Conservation (phyloP, 2,888 invertebrate genomes). For the Hirtodrosophila confusa region DNA sequence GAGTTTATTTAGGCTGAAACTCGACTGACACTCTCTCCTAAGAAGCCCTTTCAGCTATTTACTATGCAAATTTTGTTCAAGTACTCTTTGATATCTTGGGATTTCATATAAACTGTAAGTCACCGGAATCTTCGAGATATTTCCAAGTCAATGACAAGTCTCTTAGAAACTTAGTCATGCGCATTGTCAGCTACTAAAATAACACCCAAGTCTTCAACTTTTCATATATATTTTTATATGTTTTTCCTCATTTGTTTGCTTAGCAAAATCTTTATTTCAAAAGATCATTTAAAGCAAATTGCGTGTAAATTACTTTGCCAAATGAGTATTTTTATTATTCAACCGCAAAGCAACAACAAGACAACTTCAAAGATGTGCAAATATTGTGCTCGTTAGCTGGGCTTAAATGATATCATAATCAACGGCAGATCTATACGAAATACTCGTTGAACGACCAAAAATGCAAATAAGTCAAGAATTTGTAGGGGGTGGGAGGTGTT, state of each 20-base stretch:
- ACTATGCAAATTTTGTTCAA: not conserved
- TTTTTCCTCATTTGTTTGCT: constrained; percentile 13
- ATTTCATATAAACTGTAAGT: constrained; percentile 8
- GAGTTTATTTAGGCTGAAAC: no score
- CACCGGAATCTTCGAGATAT: not conserved
- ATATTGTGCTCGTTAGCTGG: constrained; percentile 31
- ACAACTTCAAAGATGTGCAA: constrained; percentile 39
- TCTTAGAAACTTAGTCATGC: constrained; percentile 25
- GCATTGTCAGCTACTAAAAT: constrained; percentile 30
- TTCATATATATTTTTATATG: constrained; percentile 23
- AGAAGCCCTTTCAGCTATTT: no score
- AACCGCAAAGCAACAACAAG: constrained; percentile 33
- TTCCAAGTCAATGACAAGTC: constrained; percentile 21
- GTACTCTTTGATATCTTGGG: not conserved
- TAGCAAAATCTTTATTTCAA: constrained; percentile 18
- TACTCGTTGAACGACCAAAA: constrained; percentile 20
- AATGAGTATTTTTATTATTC: constrained; percentile 27
- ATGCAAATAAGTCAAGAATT: constrained; percentile 39
- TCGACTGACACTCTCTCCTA: no score
- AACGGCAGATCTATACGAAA: constrained; percentile 13
- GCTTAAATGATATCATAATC: constrained; percentile 55
- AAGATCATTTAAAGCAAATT: constrained; percentile 43
- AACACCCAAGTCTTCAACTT: constrained; percentile 12
- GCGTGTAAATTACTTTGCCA: constrained; percentile 51
- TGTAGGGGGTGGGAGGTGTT: constrained; percentile 2